Percentiles rank a stretch among this genome's conserved stretches.
These are phyloP conservation scores for Athalia rosae DNA, from an alignment of 2,888 invertebrate genomes.

Conservation along the genomic window DNA sequence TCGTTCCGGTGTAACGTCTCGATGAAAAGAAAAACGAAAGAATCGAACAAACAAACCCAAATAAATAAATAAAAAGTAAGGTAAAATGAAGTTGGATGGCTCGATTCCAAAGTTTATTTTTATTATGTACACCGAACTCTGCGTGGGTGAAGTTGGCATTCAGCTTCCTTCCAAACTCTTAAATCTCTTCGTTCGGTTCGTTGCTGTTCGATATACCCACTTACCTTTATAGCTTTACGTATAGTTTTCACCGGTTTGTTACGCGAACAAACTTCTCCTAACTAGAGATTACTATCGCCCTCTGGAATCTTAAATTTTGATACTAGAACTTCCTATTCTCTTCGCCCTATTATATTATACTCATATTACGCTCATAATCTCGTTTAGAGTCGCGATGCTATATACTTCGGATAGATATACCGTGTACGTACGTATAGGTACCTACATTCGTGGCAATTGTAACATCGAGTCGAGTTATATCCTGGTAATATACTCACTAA, in stretches of 20 bases:
- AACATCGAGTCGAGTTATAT: too few relatives aligned
- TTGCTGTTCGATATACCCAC: conserved; percentile 5
- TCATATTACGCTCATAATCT: too few relatives aligned
- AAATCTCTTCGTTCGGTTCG: conserved; percentile 17
- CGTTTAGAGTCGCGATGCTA: too few relatives aligned
- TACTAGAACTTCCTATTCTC: too few relatives aligned
- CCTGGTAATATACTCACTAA: too few relatives aligned
- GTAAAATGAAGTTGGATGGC: background rate
- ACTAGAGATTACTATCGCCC: background rate
- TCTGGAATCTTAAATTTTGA: too few relatives aligned
- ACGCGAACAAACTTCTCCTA: conserved; percentile 28
- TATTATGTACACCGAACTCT: conserved; percentile 17
- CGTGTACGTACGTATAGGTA: too few relatives aligned
- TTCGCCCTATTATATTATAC: too few relatives aligned
- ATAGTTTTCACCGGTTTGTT: conserved; percentile 1
- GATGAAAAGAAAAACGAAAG: background rate
- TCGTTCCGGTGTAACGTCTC: too few relatives aligned
- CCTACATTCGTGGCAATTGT: too few relatives aligned
- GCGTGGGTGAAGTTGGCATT: conserved; percentile 21
- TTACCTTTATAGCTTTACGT: conserved; percentile 4
- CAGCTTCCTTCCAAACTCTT: conserved; percentile 13
- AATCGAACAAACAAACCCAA: background rate
- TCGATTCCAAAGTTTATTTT: conserved; percentile 41
- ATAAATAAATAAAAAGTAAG: background rate
- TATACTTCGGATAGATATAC: too few relatives aligned